Evolutionary conservation across 2,113 vertebrate species (phyloP), one percentile per base, ranked within the genome.

Genomic region (Craseonycteris thonglongyai): DNA sequence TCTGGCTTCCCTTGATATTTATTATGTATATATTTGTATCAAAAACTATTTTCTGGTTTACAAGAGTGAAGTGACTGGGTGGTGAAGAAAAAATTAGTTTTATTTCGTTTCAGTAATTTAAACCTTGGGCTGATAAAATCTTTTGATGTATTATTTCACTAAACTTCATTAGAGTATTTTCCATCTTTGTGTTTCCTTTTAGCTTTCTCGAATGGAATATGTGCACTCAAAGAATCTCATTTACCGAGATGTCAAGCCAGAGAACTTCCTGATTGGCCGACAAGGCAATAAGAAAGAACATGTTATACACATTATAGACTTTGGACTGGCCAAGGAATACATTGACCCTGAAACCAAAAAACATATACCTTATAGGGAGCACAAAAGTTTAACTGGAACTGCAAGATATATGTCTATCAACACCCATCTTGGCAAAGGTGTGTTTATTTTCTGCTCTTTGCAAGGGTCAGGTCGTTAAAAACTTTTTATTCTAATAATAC

Each of bases 331-430:
- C 54, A 99, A 99, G 99, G 99, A 99, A 94, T 99, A 99, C 98
- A 99, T 99, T 69, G 99, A 99, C 97, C 99, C 99, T 0, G 99
- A 99, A 99, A 99, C 99, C 98, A 99, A 99, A 99, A 99, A 99
- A 98, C 99, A 99, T 98, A 99, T 99, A 98, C 99, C 99, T 76
- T 99, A 99, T 97, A 98, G 99, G 98, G 99, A 99, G 96, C 99
- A 99, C 98, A 99, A 99, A 98, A 99, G 99, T 96, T 97, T 99
- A 97, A 99, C 99, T 61, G 99, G 99, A 96, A 99, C 99, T 1
- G 99, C 99, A 2, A 98, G 99, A 98, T 99, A 99, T 88, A 99
- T 99, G 99, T 99, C 99, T 97, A 99, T 99, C 98, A 99, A 99
- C 97, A 99, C 99, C 0, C 99, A 99, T 97, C 98, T 99, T 93